Base-by-base conservation (phyloP, 1,140 invertebrate species). In the Ruditapes philippinarum region DNA sequence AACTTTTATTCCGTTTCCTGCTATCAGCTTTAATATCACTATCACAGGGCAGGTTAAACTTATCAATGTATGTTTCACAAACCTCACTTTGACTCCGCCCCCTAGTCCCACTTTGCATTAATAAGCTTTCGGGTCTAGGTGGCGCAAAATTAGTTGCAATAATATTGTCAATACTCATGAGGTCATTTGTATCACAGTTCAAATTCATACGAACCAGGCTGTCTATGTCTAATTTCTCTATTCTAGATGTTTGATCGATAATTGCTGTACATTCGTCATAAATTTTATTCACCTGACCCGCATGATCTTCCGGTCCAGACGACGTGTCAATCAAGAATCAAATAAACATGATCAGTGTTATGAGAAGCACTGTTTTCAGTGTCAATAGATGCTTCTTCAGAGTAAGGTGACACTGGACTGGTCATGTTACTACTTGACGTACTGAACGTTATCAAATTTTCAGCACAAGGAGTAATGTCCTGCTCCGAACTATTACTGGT, bases 1-100 rank as follows among this genome's bases (percentile, higher is more conserved):
- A 89, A 62, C 87, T 89, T 76, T 89, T 82, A 45, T 79, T 89
- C 17, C 87, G 54, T 76, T 89, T 82, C 33, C 87, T 49, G 19
- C 40, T 36, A 2, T 88, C 78, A 33, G 57, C 12, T 49, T 51
- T 49, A n/a, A n/a, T n/a, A n/a, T n/a, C n/a, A n/a, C n/a, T n/a
- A 36, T 80, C 70, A 51, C 31, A 14, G 33, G 1, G n/a, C 12
- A 60, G 7, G 62, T 31, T 14, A 62, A 40, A 12, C 25, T 38
- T 42, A 4, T 57, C 54, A 4, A 22, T 38, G 9, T 28, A 11
- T 65, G 54, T 68, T 42, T 84, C 74, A 70, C n/a, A 40, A 3
- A 17, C 74, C 19, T 80, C 76, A 79, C 51, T 78, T 36, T 70
- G 36, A 68, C 85, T 80, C 38, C 60, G 14, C 0, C 42, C 79